Evolutionary conservation across 53 echinoderm and acorn worm genomes (phyloP), one percentile per base, ranked within the genome.

Genomic region (Luidia sarsii): DNA sequence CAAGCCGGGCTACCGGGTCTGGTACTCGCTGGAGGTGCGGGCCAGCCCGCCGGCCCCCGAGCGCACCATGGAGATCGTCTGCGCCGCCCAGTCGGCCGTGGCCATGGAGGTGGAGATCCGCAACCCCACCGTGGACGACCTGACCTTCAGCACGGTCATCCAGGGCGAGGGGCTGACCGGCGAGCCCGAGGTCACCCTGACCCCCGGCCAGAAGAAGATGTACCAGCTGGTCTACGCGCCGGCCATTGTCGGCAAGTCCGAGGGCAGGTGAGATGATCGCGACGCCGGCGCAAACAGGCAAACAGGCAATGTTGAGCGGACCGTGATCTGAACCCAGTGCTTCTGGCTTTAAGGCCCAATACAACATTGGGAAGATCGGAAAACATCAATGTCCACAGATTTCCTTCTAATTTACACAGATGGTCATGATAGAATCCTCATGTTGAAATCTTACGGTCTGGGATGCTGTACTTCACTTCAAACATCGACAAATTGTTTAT

Each of bases 201-300:
- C 87, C 29, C 83, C 93, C 21, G 96, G 77, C 48, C 86, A 88
- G 86, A 96, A 90, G 86, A 88, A 79, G 71, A 82, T 82, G 79
- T 96, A 96, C 72, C 93, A 96, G 57, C 55, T 96, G 39, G 86
- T 86, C 8, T 96, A 85, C 84, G 93, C 96, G 16, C 96, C 96
- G 8, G 93, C 96, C 7, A 80, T 91, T 10, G 85, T 96, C 39
- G 96, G 93, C 22, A 82, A 81, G 31, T 74, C 90, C 10, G 59
- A 88, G 5, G 96, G 96, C 77, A 96, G 93, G 96, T 96, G 37
- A 80, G 91, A n/a, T n/a, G n/a, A n/a, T n/a, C n/a, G n/a, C n/a
- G n/a, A n/a, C n/a, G n/a, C n/a, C n/a, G n/a, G n/a, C n/a, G n/a
- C n/a, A n/a, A n/a, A n/a, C n/a, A n/a, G n/a, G n/a, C n/a, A n/a